Evolutionary conservation across 1,140 invertebrate species (phyloP).

Genomic region (Danaus plexippus): DNA sequence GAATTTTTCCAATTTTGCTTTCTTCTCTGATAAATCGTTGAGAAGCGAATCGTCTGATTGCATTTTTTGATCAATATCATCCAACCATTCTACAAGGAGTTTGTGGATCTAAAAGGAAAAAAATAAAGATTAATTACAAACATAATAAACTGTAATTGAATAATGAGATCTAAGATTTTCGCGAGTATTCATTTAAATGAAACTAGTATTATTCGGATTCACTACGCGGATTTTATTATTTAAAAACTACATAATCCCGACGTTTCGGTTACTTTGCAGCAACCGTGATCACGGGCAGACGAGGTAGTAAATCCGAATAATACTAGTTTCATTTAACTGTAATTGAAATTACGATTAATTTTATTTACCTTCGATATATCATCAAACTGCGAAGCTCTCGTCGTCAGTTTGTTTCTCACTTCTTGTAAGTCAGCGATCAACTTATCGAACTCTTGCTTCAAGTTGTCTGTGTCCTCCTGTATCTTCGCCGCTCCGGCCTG

Average conservation of each 20-base stretch:
- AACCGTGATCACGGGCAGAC: too few species aligned
- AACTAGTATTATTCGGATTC: too few species aligned
- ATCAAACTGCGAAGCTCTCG: constrained; percentile 82
- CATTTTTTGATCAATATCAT: constrained; percentile 88
- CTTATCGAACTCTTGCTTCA: constrained; percentile 91
- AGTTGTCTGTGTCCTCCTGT: constrained; percentile 89
- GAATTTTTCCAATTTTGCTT: constrained; percentile 88
- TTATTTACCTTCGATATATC: constrained; percentile 82
- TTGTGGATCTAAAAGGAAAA: constrained; percentile 73
- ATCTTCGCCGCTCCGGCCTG: constrained; percentile 88
- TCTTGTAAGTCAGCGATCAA: constrained; percentile 86
- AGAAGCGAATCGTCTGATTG: constrained; percentile 79
- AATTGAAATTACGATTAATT: neutral
- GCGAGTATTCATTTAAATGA: too few species aligned
- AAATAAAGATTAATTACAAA: neutral
- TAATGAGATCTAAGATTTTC: too few species aligned
- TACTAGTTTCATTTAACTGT: neutral
- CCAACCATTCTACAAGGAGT: constrained; percentile 85
- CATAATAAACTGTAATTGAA: neutral
- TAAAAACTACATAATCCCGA: too few species aligned
- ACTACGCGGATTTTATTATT: too few species aligned
- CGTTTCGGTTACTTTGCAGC: too few species aligned
- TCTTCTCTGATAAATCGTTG: constrained; percentile 92
- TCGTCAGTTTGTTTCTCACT: constrained; percentile 79
- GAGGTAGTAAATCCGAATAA: neutral